These are phyloP conservation scores for Branchinecta lynchi DNA, from an alignment of 1,140 invertebrate species.

Conservation along the genomic window DNA sequence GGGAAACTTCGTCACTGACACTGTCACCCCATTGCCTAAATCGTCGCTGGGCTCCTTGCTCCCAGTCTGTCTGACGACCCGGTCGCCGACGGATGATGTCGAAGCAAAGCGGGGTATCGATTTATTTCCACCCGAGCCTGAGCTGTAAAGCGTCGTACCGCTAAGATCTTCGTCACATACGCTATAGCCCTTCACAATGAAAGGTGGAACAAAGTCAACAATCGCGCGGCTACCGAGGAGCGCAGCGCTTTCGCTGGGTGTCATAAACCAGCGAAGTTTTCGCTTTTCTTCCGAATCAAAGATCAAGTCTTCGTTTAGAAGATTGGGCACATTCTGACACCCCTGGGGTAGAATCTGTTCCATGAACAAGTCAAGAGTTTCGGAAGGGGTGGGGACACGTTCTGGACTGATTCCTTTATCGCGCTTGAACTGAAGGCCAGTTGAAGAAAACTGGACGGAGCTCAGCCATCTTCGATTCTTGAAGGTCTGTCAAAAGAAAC, in stretches of 20 bases:
- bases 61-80: neutral
- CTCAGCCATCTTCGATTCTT: conserved; percentile 67
- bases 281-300: conserved; percentile 44
- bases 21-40: too few relatives aligned
- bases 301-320: conserved; percentile 55
- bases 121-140: neutral
- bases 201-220: neutral
- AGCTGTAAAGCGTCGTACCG: neutral
- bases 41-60: neutral
- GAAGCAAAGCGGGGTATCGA: too few relatives aligned
- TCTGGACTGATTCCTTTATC: too few relatives aligned
- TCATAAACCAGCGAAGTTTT: conserved; percentile 65
- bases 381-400: too few relatives aligned
- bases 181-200: neutral
- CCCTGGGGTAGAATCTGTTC: neutral
- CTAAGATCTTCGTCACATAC: neutral
- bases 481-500: conserved; percentile 34
- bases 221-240: conserved; percentile 23
- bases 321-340: conserved; percentile 16
- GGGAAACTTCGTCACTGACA: too few relatives aligned
- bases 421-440: neutral
- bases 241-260: conserved; percentile 38
- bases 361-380: too few relatives aligned
- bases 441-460: conserved; percentile 41
- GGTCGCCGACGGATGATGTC: too few relatives aligned